Evolutionary conservation across 2,888 invertebrate species (phyloP), one percentile per base, ranked within the genome.

Genomic region (Incurvaria masculella): DNA sequence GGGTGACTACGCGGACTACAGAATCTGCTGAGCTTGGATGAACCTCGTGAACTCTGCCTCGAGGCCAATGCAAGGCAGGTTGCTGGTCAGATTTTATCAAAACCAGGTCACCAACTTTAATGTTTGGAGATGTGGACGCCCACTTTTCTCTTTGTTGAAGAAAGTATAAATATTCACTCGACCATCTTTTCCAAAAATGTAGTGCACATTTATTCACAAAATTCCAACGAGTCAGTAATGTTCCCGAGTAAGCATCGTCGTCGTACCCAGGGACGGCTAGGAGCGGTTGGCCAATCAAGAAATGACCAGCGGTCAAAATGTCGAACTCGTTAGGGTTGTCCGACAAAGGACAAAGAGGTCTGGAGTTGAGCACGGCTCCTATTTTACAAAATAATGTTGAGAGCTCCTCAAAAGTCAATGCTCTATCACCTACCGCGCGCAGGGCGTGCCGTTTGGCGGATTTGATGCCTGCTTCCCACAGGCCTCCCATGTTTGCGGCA

Each of bases 381-480:
- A 50, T 46, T 27, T 49, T 47, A 8, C 47, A 26, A 19, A 53
- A 56, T 2, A 54, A 23, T 10, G 56, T 54, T 8, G 40, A 14
- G 16, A 56, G 27, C 38, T 56, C 53, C 41, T 56, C 53, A 40
- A 52, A 55, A 4, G 53, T 46, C 1, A 56, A 38, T 1, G 47
- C 46, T 20, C 38, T 39, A 16, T 21, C 39, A 16, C 39, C 40
- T 38, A 39, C 45, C 8, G 33, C 33, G 14, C 40, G 23, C n/a
- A 21, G n/a, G 45, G 45, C 27, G 27, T 48, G 48, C 11, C 11
- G 4, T 39, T 45, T 44, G 6, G 40, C 16, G 11, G 33, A 39
- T 4, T 19, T n/a, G 10, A 48, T 21, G 17, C 18, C 27, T 2
- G 44, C n/a, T 23, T 51, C 51, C 49, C 49, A 51, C 2, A 23